Evolutionary conservation across 1,140 invertebrate species (phyloP).

Genomic region (Mactra quadrangularis): DNA sequence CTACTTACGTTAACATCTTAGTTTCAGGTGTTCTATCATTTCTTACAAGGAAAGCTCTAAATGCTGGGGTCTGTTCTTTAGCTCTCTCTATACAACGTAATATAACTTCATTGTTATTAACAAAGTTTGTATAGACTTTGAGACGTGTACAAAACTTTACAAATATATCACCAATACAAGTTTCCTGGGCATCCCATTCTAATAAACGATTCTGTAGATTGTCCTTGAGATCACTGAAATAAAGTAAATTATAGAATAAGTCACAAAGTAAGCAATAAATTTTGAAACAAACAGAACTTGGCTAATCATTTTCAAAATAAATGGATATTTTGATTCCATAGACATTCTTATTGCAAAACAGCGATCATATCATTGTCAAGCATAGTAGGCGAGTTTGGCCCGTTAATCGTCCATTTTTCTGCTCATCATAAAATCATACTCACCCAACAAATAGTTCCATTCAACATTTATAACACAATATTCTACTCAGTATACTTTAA

Average conservation of each 20-base stretch:
- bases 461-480: too few species aligned
- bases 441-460: too few species aligned
- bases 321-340: too few species aligned
- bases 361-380: too few species aligned
- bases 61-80: slow-evolving; percentile 76
- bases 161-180: slow-evolving; percentile 81
- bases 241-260: too few species aligned
- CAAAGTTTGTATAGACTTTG: slow-evolving; percentile 80
- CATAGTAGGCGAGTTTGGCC: too few species aligned
- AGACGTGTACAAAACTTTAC: slow-evolving; percentile 77
- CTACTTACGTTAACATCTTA: slow-evolving; percentile 80
- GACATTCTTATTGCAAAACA: too few species aligned
- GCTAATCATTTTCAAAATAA: too few species aligned
- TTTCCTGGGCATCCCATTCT: slow-evolving; percentile 76
- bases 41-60: slow-evolving; percentile 78
- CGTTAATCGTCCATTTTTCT: too few species aligned
- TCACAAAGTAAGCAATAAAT: background rate
- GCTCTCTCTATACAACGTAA: slow-evolving; percentile 77
- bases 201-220: slow-evolving; percentile 76
- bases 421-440: too few species aligned
- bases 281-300: too few species aligned
- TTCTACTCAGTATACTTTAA: too few species aligned
- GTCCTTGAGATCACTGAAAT: slow-evolving; percentile 72
- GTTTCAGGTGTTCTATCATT: slow-evolving; percentile 76
- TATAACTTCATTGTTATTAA: slow-evolving; percentile 80